phyloP scores from a whole-genome alignment of 2,797 vertebrate genomes.

The Takifugu ocellatus region DNA sequence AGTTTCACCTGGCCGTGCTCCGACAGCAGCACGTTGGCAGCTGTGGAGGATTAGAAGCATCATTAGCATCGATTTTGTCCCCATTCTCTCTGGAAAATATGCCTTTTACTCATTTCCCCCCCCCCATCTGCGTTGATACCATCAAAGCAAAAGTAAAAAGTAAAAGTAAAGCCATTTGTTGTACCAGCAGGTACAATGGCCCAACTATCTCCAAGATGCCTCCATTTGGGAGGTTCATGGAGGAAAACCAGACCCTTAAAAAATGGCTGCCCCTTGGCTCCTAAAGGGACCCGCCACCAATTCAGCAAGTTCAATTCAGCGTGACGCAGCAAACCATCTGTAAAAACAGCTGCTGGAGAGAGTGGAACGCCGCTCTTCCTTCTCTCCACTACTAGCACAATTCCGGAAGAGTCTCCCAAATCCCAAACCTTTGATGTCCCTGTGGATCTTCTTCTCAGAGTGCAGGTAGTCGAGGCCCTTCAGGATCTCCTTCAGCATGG shows the following conservation, averaged over 20 bases:
- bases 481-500: slow-evolving; percentile 92
- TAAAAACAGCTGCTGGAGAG: not conserved
- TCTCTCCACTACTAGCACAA: no score
- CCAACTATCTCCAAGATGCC: no score
- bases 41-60: slow-evolving; percentile 5
- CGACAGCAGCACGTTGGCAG: slow-evolving; percentile 85
- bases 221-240: no score
- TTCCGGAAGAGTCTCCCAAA: not conserved
- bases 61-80: not conserved
- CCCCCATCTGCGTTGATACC: not conserved
- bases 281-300: not conserved
- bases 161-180: not conserved
- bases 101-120: not conserved
- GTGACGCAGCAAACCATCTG: not conserved
- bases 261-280: not conserved
- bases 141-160: not conserved
- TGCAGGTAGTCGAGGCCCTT: slow-evolving; percentile 95
- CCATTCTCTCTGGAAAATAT: not conserved
- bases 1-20: slow-evolving; percentile 93
- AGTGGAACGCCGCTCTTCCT: not conserved
- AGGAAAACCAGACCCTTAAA: no score
- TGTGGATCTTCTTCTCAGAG: slow-evolving; percentile 94
- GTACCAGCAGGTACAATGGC: not conserved
- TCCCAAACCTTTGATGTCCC: slow-evolving; percentile 88
- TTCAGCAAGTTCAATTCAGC: not conserved